A percentile compares a stretch with the other conserved stretches of the same genome.
phyloP scores from a whole-genome alignment of 2,113 vertebrate genomes.

The Andinoacara biseriatus region DNA sequence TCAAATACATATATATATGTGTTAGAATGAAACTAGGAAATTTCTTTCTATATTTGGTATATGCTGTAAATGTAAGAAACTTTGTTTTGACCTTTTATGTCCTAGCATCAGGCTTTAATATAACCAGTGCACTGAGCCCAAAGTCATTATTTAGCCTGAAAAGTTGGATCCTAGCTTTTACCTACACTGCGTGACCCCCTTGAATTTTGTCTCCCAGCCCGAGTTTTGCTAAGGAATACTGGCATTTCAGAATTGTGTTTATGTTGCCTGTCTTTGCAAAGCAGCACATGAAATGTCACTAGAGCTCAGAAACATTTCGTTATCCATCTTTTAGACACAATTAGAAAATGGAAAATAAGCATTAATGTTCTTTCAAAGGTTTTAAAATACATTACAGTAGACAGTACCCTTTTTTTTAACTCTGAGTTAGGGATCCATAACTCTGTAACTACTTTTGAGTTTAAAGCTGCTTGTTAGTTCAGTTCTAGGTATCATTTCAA shows the following conservation, averaged over 20 bases:
- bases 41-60: not conserved
- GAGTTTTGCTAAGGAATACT: conserved; percentile 24
- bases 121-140: conserved; percentile 29
- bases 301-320: not conserved
- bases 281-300: conserved; percentile 5
- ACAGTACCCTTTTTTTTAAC: not conserved
- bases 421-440: conserved; percentile 1
- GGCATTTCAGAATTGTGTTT: conserved; percentile 49
- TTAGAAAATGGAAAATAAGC: not conserved
- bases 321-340: not conserved
- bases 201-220: conserved; percentile 14
- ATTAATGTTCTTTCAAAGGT: not conserved
- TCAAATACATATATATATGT: not conserved
- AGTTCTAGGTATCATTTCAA: not conserved
- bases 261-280: conserved; percentile 30
- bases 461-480: not conserved
- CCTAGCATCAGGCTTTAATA: conserved; percentile 22
- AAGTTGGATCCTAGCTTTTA: conserved; percentile 30
- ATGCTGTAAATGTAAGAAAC: not conserved
- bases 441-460: not conserved
- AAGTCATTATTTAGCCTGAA: conserved; percentile 46
- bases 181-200: conserved; percentile 14
- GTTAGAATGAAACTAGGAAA: not conserved
- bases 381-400: not conserved
- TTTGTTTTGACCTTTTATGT: conserved; percentile 40